A percentile compares a stretch with the other conserved stretches of the same genome.
Conservation (phyloP, 2,113 vertebrate genomes). For the Meles meles region DNA sequence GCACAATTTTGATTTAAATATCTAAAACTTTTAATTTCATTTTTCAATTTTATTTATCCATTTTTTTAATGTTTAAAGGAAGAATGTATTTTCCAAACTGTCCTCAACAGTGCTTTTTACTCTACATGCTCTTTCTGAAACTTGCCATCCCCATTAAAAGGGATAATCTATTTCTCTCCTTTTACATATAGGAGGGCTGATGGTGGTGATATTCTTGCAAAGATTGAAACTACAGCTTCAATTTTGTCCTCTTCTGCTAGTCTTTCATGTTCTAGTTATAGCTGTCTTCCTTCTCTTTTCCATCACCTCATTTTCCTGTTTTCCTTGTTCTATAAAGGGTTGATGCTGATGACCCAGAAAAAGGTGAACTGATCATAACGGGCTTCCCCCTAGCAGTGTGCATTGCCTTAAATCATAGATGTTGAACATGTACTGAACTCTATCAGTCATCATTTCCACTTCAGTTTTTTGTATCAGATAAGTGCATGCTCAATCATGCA, state of each 20-base stretch:
- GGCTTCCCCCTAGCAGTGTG: fast-evolving
- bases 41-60: not conserved
- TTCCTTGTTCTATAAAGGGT: not conserved
- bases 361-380: not conserved
- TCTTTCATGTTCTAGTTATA: not conserved
- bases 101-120: not conserved
- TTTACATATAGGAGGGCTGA: fast-evolving
- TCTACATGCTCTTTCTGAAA: not conserved
- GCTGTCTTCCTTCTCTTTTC: not conserved
- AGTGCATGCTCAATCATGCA: not conserved
- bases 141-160: not conserved
- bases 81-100: not conserved
- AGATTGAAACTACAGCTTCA: not conserved
- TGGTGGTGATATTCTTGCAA: not conserved
- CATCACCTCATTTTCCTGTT: not conserved
- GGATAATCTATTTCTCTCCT: not conserved
- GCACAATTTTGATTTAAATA: not conserved
- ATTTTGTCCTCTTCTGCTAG: not conserved
- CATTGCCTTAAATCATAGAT: not conserved
- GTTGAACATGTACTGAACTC: fast-evolving
- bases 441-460: not conserved
- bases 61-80: not conserved
- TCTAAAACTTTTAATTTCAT: not conserved
- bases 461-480: not conserved
- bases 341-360: not conserved